Conservation (phyloP, 2,888 invertebrate genomes). For the Phlogophora meticulosa region DNA sequence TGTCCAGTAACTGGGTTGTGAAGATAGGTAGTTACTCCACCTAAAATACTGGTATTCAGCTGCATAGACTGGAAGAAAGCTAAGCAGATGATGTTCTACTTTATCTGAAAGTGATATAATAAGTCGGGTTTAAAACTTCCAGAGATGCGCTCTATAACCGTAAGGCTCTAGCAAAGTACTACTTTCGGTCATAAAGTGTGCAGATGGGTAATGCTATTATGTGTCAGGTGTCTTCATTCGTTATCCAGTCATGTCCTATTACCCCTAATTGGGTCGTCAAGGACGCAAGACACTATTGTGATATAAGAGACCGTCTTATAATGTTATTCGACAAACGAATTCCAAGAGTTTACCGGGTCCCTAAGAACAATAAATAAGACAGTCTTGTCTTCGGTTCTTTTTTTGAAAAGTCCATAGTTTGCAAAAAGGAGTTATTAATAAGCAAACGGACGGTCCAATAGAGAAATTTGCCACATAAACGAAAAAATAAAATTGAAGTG, state of each 20-base stretch:
- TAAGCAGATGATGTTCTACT: no score
- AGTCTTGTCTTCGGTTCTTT: not conserved
- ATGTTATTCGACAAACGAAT: constrained; percentile 41
- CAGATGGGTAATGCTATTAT: constrained; percentile 66
- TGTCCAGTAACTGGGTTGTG: no score
- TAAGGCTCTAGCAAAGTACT: constrained; percentile 19
- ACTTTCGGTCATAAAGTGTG: constrained; percentile 55
- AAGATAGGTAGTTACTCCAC: no score
- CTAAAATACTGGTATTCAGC: no score
- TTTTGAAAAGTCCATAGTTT: not conserved
- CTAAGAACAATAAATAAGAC: constrained; percentile 4
- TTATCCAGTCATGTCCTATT: constrained; percentile 75
- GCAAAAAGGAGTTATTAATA: not conserved
- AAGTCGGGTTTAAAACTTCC: no score
- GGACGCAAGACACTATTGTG: constrained; percentile 55
- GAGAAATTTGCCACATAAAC: no score
- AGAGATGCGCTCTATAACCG: not conserved
- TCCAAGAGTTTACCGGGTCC: constrained; percentile 24
- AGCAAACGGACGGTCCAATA: no score
- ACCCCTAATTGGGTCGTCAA: constrained; percentile 79
- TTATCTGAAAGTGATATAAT: no score
- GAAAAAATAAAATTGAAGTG: no score
- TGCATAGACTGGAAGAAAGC: no score
- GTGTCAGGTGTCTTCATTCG: constrained; percentile 83
- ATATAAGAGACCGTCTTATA: constrained; percentile 38